These are phyloP conservation scores for Lates japonicus DNA, from an alignment of 2,797 vertebrate species.

Conservation along the genomic window DNA sequence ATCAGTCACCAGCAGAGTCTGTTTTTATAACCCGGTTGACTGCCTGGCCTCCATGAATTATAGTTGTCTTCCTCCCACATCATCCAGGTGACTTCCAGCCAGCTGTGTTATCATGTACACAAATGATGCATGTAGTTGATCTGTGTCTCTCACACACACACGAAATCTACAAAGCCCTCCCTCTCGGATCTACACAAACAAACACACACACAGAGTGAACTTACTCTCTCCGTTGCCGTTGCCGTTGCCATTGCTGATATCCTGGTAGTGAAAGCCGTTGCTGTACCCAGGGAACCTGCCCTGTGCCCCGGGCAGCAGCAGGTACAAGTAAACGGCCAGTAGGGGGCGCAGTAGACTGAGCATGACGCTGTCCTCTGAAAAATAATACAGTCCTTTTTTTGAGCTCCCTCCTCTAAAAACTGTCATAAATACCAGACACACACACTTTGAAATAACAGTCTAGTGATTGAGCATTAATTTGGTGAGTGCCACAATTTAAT, in stretches of 20 bases:
- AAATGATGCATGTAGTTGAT: constrained; percentile 16
- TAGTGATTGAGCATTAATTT: background rate
- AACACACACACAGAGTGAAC: constrained; percentile 27
- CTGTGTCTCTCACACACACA: background rate
- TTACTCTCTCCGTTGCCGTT: constrained; percentile 87
- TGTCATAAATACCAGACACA: constrained; percentile 42
- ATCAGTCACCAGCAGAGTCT: constrained; percentile 29
- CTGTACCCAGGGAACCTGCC: constrained; percentile 78
- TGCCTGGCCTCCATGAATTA: constrained; percentile 35
- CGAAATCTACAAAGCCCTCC: background rate
- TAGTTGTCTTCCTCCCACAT: constrained; percentile 19
- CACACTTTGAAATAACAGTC: background rate
- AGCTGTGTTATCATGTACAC: constrained; percentile 52
- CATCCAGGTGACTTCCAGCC: constrained; percentile 33
- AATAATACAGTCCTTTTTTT: background rate
- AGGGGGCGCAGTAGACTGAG: constrained; percentile 78
- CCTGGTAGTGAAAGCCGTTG: constrained; percentile 93
- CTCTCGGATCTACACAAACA: background rate
- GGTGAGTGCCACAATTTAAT: background rate
- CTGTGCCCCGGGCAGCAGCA: constrained; percentile 52
- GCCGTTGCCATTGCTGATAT: constrained; percentile 83
- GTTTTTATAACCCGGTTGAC: constrained; percentile 17
- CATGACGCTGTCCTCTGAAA: constrained; percentile 59
- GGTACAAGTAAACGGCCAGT: constrained; percentile 70
- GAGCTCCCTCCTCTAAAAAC: background rate